Conservation (phyloP, 2,888 invertebrate species). For the Noctua pronuba region DNA sequence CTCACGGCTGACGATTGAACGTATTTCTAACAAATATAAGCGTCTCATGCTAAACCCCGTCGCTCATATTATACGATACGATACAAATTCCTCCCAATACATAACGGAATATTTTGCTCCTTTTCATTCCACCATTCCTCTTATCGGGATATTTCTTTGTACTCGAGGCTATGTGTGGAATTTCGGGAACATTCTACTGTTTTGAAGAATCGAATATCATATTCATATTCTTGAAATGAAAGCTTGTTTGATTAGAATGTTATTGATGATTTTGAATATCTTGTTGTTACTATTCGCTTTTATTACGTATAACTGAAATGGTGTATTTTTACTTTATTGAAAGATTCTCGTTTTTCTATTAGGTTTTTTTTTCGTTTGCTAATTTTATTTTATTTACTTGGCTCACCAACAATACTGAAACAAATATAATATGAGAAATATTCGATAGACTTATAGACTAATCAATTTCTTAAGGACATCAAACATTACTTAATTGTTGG, state of each 20-base stretch:
- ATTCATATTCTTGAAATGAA: conserved; percentile 7
- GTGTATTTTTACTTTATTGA: neutral
- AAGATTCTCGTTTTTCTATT: neutral
- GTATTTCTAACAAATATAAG: conserved; percentile 37
- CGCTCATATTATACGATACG: conserved; percentile 17
- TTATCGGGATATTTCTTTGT: conserved; percentile 36
- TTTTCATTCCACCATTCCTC: conserved; percentile 42
- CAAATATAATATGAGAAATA: neutral
- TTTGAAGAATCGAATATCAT: conserved; percentile 6
- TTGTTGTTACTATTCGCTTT: neutral
- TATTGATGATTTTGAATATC: neutral
- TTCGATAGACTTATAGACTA: neutral
- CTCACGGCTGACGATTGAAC: conserved; percentile 32
- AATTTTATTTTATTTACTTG: too few species aligned
- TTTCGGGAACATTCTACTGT: conserved; percentile 8
- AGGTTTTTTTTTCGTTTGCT: neutral
- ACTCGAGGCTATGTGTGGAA: neutral
- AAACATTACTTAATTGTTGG: neutral
- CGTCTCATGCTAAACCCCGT: conserved; percentile 8
- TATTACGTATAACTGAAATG: neutral
- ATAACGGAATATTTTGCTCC: conserved; percentile 14
- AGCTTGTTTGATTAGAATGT: neutral
- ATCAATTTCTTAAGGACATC: neutral
- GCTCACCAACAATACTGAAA: neutral
- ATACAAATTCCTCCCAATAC: conserved; percentile 29